A percentile compares a stretch with the other conserved stretches of the same genome.
Evolutionary conservation across 2,113 vertebrate genomes (phyloP).

Genomic region (human): GRCh38 chr7:22619501-22620000

Average conservation of each 20-base stretch:
- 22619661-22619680: background rate
- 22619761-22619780: background rate
- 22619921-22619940: background rate
- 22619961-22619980: background rate
- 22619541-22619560: background rate
- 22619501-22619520: background rate
- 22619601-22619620: background rate
- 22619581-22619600: background rate
- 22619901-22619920: background rate
- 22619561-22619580: background rate
- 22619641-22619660: background rate
- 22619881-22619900: background rate
- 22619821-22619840: background rate
- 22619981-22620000: background rate
- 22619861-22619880: background rate
- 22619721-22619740: background rate
- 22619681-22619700: slow-evolving; percentile 39
- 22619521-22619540: background rate
- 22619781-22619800: background rate
- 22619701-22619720: background rate
- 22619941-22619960: background rate
- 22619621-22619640: background rate
- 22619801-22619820: background rate
- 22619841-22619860: slow-evolving; percentile 30
- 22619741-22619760: background rate